Percentiles rank a stretch among this genome's conserved stretches.
These are phyloP conservation scores for Griposia aprilina DNA, from an alignment of 2,888 invertebrate species.

Conservation along the genomic window DNA sequence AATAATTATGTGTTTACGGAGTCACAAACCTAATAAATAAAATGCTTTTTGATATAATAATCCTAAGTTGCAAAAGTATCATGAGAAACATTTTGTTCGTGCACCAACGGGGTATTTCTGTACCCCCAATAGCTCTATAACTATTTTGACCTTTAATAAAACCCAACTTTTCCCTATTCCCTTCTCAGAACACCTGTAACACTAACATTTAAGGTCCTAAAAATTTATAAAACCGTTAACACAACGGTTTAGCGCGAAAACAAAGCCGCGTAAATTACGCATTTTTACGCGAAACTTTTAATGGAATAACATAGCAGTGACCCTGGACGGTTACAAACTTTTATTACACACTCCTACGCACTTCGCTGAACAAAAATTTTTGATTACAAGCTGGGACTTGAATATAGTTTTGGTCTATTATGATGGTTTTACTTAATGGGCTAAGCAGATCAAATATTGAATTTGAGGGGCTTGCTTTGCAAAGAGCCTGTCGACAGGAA, in stretches of 20 bases:
- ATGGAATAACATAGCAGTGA: conserved; percentile 72
- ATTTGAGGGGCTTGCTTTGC: background rate
- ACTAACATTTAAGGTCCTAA: conserved; percentile 13
- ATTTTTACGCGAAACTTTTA: conserved; percentile 72
- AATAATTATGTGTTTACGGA: conserved; percentile 2
- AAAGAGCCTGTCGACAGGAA: background rate
- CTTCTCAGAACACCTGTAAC: conserved; percentile 7
- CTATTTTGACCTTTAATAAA: conserved; percentile 2
- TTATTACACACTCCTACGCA: conserved; percentile 55
- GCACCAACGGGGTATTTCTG: no score
- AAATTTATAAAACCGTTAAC: conserved; percentile 63
- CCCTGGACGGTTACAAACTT: conserved; percentile 58
- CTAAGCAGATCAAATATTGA: background rate
- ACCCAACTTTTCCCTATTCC: background rate
- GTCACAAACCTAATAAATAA: no score
- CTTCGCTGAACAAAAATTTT: conserved; percentile 51
- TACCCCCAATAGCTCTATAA: background rate
- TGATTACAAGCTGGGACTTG: conserved; percentile 51
- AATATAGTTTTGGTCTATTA: conserved; percentile 18
- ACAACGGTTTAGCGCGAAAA: conserved; percentile 46
- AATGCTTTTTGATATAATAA: no score
- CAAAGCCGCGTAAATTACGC: conserved; percentile 55
- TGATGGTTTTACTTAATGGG: background rate
- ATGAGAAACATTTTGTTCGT: background rate
- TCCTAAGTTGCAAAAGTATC: background rate